These are phyloP conservation scores for Orthosia incerta DNA, from an alignment of 2,888 invertebrate genomes.

Conservation along the genomic window DNA sequence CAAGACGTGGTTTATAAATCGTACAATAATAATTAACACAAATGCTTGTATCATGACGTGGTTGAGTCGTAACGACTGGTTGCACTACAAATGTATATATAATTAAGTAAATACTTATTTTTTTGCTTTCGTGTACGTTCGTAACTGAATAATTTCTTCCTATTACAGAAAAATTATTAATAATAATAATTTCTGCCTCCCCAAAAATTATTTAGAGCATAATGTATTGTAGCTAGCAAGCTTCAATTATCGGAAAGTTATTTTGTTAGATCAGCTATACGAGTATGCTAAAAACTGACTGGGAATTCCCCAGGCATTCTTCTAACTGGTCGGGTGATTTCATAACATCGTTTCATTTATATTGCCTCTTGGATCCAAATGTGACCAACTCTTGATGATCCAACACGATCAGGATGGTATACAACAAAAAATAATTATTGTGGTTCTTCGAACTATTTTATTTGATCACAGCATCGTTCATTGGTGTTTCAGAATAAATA, in stretches of 20 bases:
- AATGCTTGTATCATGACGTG: conserved; percentile 56
- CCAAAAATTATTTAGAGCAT: not conserved
- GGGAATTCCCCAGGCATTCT: not conserved
- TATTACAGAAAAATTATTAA: conserved; percentile 5
- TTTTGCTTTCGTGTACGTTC: conserved; percentile 42
- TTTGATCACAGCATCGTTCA: conserved; percentile 74
- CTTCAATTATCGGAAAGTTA: not conserved
- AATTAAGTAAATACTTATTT: conserved; percentile 1
- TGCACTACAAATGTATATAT: conserved; percentile 40
- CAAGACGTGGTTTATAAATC: conserved; percentile 66
- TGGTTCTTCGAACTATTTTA: conserved; percentile 60
- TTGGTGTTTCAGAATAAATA: conserved; percentile 70
- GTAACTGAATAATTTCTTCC: conserved; percentile 29
- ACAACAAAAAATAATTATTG: not conserved
- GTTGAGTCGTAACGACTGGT: conserved; percentile 54
- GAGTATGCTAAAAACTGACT: no score
- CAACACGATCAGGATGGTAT: no score
- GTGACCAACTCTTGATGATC: no score
- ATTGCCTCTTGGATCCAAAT: not conserved
- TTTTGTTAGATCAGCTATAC: not conserved
- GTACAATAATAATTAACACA: conserved; percentile 64
- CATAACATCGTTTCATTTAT: not conserved
- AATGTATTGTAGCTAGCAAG: not conserved
- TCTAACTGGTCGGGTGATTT: not conserved
- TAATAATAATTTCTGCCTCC: no score